These are phyloP conservation scores for Formicarius rufipectus DNA, from an alignment of 2,113 vertebrate species.

Conservation along the genomic window DNA sequence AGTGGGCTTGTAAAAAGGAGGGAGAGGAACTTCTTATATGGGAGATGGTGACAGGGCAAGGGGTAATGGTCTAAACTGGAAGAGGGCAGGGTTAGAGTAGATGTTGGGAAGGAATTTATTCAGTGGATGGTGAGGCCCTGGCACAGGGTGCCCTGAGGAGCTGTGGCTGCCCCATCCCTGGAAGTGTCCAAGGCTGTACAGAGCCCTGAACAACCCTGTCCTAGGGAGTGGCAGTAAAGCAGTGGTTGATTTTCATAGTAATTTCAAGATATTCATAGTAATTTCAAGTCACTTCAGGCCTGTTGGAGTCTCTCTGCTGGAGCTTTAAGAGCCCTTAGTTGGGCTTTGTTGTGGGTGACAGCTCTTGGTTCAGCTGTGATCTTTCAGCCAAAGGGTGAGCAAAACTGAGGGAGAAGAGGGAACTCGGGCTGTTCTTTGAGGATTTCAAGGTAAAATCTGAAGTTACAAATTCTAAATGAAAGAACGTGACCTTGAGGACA, in stretches of 20 bases:
- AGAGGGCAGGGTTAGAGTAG: neutral
- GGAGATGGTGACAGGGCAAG: neutral
- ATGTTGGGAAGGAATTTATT: neutral
- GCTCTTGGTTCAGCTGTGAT: too few relatives aligned
- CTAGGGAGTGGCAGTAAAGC: too few relatives aligned
- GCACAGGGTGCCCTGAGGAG: neutral
- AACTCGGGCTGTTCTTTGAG: neutral
- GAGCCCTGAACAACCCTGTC: too few relatives aligned
- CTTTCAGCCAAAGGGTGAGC: neutral
- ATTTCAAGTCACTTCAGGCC: too few relatives aligned
- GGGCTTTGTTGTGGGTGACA: too few relatives aligned
- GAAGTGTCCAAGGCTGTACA: neutral
- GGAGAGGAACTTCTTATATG: neutral
- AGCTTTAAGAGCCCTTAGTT: too few relatives aligned
- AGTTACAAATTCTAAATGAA: neutral
- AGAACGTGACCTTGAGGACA: neutral
- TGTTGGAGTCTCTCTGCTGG: too few relatives aligned
- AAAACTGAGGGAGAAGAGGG: neutral
- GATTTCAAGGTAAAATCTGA: neutral
- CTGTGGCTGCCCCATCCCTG: neutral
- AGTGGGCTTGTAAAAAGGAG: neutral
- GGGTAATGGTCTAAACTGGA: neutral
- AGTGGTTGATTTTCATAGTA: too few relatives aligned
- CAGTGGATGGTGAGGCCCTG: fast-evolving
- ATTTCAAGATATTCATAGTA: too few relatives aligned